Evolutionary conservation across 2,113 vertebrate genomes (phyloP).

Genomic region (Neomonachus schauinslandi): DNA sequence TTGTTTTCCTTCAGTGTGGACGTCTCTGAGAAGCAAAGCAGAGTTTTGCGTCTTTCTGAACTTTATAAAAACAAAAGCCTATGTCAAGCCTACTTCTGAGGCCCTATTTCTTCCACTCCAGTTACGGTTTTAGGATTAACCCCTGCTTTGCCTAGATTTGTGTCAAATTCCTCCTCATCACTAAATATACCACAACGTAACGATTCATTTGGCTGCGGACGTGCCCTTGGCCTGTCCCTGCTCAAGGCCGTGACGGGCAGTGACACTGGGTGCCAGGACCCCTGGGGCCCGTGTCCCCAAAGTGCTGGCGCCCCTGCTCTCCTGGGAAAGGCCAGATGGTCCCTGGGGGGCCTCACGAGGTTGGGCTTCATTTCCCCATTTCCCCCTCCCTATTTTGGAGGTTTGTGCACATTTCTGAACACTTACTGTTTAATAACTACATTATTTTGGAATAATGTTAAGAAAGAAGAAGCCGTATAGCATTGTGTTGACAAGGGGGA

Average conservation of each 20-base stretch:
- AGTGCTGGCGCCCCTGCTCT: accelerated
- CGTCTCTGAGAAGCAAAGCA: accelerated
- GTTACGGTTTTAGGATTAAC: accelerated
- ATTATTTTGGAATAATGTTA: neutral
- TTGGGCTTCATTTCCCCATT: no score
- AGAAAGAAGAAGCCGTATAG: accelerated
- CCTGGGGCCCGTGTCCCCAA: accelerated
- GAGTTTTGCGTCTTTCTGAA: accelerated
- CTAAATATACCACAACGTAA: accelerated
- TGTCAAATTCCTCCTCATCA: accelerated
- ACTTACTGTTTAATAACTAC: no score
- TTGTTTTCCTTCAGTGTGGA: neutral
- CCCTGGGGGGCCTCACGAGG: no score
- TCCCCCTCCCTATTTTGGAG: no score
- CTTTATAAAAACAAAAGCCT: accelerated
- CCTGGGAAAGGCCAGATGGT: no score
- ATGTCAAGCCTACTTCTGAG: accelerated
- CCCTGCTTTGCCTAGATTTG: neutral
- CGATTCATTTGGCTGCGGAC: neutral
- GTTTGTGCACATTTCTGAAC: neutral
- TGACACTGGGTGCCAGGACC: accelerated
- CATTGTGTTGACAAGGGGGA: accelerated
- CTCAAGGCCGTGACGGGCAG: no score
- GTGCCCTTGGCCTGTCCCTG: accelerated
- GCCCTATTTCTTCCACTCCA: accelerated